Evolutionary conservation across 1,140 invertebrate genomes (phyloP).

Genomic region (Megathymus violae): DNA sequence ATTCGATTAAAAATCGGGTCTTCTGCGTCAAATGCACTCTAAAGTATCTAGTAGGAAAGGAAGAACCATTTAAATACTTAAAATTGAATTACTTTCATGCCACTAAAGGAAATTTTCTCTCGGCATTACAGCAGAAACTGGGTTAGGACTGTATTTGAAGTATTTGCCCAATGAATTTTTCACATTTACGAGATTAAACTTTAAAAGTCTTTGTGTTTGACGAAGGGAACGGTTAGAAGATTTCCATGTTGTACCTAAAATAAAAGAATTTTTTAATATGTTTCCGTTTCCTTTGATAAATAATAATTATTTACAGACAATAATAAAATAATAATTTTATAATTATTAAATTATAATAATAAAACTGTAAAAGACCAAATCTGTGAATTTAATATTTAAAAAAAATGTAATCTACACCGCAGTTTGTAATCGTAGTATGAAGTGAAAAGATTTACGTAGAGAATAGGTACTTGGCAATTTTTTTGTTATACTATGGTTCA

Average conservation of each 20-base stretch:
- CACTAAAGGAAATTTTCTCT: constrained; percentile 2
- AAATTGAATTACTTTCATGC: background rate
- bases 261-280: background rate
- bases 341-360: too few relatives aligned
- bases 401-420: too few relatives aligned
- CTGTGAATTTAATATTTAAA: too few relatives aligned
- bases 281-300: background rate
- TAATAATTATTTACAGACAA: background rate
- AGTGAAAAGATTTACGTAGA: too few relatives aligned
- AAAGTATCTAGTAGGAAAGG: too few relatives aligned
- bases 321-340: background rate
- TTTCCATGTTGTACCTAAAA: background rate
- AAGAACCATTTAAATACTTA: constrained; percentile 5
- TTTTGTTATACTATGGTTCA: too few relatives aligned
- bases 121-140: background rate
- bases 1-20: too few relatives aligned
- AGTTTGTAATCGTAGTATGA: too few relatives aligned
- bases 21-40: too few relatives aligned
- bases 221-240: background rate
- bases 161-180: constrained; percentile 26
- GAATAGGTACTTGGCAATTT: too few relatives aligned
- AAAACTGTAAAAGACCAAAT: too few relatives aligned
- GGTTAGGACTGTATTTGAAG: constrained; percentile 19
- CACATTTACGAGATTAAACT: constrained; percentile 15
- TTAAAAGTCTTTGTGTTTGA: background rate